phyloP scores from a whole-genome alignment of 92 coral and sea anemone genomes.

The Epizoanthus illoricatus region DNA sequence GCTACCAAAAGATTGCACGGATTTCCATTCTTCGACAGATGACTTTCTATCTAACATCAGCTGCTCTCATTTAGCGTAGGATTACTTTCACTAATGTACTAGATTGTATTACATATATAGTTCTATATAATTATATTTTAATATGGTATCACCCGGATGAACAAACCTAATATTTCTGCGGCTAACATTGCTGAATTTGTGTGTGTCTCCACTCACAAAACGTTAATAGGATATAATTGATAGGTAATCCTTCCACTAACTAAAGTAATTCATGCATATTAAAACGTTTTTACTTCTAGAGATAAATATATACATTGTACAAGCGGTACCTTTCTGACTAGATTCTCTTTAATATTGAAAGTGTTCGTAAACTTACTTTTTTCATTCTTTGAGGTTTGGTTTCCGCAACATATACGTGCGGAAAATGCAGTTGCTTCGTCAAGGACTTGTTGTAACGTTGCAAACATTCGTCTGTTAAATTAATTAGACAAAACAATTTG shows the following conservation, averaged over 20 bases:
- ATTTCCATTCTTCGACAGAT: neutral
- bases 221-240: no score
- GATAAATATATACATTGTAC: neutral
- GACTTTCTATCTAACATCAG: neutral
- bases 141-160: no score
- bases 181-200: no score
- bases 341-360: neutral
- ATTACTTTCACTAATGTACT: no score
- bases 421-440: neutral
- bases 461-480: slow-evolving; percentile 21
- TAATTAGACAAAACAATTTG: neutral
- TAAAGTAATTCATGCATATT: neutral
- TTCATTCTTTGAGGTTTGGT: neutral
- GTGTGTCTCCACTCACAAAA: no score
- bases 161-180: no score
- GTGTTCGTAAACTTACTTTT: neutral
- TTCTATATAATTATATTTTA: no score
- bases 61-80: neutral
- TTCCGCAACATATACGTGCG: slow-evolving; percentile 8
- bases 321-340: neutral
- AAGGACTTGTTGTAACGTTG: neutral
- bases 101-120: no score
- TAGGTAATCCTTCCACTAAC: no score
- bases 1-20: neutral
- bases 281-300: neutral